These are phyloP conservation scores for Conger conger DNA, from an alignment of 2,113 vertebrate genomes.

Conservation along the genomic window DNA sequence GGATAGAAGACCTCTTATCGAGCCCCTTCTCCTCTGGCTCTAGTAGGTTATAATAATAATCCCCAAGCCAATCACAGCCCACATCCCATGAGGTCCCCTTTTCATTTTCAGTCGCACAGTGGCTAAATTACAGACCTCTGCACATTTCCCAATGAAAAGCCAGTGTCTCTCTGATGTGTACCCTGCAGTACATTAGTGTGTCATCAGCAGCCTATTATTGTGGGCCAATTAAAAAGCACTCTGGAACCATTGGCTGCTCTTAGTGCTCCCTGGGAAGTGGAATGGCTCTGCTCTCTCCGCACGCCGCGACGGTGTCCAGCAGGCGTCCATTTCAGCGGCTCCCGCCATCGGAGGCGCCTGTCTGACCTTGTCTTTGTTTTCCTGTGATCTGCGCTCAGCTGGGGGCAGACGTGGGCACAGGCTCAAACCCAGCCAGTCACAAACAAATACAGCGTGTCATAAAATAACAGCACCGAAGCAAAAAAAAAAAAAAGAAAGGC, in stretches of 20 bases:
- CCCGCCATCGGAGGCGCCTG: conserved; percentile 22
- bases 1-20: conserved; percentile 2
- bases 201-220: conserved; percentile 38
- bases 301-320: conserved; percentile 21
- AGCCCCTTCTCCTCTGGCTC: neutral
- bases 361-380: conserved; percentile 31
- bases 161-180: neutral
- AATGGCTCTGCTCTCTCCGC: conserved; percentile 29
- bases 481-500: too few species aligned
- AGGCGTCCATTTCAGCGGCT: neutral
- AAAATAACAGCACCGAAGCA: too few species aligned
- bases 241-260: conserved; percentile 38
- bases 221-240: conserved; percentile 41
- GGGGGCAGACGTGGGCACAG: conserved; percentile 18
- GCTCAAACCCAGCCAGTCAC: conserved; percentile 37
- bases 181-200: conserved; percentile 22
- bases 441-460: too few species aligned
- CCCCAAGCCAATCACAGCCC: neutral
- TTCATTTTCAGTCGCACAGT: conserved; percentile 13
- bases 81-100: conserved; percentile 12
- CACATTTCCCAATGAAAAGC: too few species aligned
- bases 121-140: neutral
- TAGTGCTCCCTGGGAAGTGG: conserved; percentile 39
- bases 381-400: conserved; percentile 31
- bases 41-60: conserved; percentile 25